These are phyloP conservation scores for Anagyrus pseudococci DNA, from an alignment of 2,888 invertebrate genomes.

Conservation along the genomic window DNA sequence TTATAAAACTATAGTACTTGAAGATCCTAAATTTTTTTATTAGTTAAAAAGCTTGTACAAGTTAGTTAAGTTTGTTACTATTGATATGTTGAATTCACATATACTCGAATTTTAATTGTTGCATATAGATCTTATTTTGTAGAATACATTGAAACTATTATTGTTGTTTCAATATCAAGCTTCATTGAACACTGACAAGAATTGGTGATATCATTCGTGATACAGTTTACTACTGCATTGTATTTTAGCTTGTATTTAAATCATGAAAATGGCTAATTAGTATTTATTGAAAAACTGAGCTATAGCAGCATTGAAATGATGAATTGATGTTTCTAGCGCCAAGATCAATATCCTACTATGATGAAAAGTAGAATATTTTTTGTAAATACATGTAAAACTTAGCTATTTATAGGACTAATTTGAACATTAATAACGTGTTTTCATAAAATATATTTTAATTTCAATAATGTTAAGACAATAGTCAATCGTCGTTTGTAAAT, in stretches of 20 bases:
- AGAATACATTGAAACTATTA: background rate
- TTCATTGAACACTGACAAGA: background rate
- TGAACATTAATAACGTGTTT: background rate
- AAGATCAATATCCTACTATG: slow-evolving; percentile 6
- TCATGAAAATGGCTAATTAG: slow-evolving; percentile 8
- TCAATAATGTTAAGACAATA: slow-evolving; percentile 11
- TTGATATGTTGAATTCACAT: too few relatives aligned
- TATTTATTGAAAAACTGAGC: slow-evolving; percentile 6
- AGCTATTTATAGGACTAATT: slow-evolving; percentile 20
- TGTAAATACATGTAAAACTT: slow-evolving; percentile 35
- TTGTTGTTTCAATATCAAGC: background rate
- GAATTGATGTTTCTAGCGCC: slow-evolving; percentile 7
- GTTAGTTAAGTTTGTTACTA: too few relatives aligned
- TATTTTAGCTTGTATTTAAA: slow-evolving; percentile 20
- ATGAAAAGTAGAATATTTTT: slow-evolving; percentile 6
- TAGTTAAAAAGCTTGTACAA: too few relatives aligned
- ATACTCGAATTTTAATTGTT: too few relatives aligned
- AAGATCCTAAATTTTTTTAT: too few relatives aligned
- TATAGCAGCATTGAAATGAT: background rate
- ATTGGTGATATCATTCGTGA: slow-evolving; percentile 2
- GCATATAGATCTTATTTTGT: background rate
- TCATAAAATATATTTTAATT: slow-evolving; percentile 21
- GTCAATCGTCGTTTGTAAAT: slow-evolving; percentile 25
- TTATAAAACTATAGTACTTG: too few relatives aligned
- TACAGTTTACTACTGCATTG: slow-evolving; percentile 5